phyloP scores from a whole-genome alignment of 2,797 vertebrate species.

The Sebastes baramenuke region DNA sequence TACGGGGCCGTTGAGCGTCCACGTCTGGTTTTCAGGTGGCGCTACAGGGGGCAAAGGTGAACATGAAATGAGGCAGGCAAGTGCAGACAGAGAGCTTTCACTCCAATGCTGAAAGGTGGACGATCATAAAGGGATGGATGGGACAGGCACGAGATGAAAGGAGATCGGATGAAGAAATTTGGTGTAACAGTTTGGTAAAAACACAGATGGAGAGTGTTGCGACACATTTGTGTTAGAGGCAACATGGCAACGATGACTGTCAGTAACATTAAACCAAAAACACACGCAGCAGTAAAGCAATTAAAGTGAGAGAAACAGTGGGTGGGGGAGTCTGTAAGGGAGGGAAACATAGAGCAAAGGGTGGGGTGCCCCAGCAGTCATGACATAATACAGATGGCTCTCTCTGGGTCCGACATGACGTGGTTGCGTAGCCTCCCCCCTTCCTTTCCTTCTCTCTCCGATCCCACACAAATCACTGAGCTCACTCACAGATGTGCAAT shows the following conservation, averaged over 20 bases:
- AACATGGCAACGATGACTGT: neutral
- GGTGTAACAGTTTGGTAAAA: neutral
- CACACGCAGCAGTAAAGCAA: conserved; percentile 7
- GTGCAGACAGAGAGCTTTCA: conserved; percentile 27
- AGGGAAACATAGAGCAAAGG: conserved; percentile 45
- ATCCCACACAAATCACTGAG: conserved; percentile 34
- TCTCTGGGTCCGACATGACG: conserved; percentile 53
- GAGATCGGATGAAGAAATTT: neutral
- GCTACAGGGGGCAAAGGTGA: neutral
- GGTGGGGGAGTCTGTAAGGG: conserved; percentile 30
- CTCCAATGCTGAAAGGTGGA: conserved; percentile 2
- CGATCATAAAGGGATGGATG: neutral
- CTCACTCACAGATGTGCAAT: conserved; percentile 60
- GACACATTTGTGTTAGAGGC: neutral
- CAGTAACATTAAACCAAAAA: conserved; percentile 7
- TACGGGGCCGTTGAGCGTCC: conserved; percentile 22
- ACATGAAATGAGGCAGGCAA: conserved; percentile 24
- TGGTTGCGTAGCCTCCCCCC: neutral
- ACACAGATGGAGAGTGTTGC: neutral
- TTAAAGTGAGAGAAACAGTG: conserved; percentile 11
- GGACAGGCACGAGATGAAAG: neutral
- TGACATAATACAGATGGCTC: conserved; percentile 74
- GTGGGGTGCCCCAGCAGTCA: conserved; percentile 64
- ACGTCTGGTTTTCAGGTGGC: conserved; percentile 61
- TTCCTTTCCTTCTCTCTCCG: neutral